A percentile compares a stretch with the other conserved stretches of the same genome.
These are phyloP conservation scores for Pseudolaguvia tuberculata DNA, from an alignment of 2,113 vertebrate genomes.

Conservation along the genomic window DNA sequence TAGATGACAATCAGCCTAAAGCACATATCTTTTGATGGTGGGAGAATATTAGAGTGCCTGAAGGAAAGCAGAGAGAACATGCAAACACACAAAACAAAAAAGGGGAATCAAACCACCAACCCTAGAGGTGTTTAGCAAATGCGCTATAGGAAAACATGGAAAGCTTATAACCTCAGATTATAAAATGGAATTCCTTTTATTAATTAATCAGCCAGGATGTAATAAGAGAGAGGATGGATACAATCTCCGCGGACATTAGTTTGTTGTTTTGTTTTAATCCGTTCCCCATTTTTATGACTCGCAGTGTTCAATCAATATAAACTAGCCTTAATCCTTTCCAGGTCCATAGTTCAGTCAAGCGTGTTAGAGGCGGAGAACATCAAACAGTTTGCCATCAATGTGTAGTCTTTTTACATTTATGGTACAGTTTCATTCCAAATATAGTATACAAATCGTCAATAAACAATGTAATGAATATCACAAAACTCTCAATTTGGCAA, in stretches of 20 bases:
- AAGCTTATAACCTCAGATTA: too few relatives aligned
- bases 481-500: not conserved
- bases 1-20: too few relatives aligned
- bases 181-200: too few relatives aligned
- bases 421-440: not conserved
- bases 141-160: too few relatives aligned
- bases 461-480: not conserved
- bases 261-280: conserved; percentile 11
- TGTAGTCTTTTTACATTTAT: not conserved
- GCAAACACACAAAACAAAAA: too few relatives aligned
- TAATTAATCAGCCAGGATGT: not conserved
- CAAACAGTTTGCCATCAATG: not conserved
- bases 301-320: not conserved
- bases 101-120: too few relatives aligned
- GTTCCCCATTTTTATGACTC: not conserved
- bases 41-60: too few relatives aligned
- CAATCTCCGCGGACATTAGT: not conserved
- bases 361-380: not conserved
- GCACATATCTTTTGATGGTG: too few relatives aligned
- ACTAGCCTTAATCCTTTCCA: not conserved
- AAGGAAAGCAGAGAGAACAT: too few relatives aligned
- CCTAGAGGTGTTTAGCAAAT: too few relatives aligned
- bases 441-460: not conserved
- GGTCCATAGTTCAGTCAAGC: not conserved
- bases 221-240: not conserved